A percentile compares a stretch with the other conserved stretches of the same genome.
Evolutionary conservation across 2,797 vertebrate species (phyloP).

Genomic region (Arrhamphus sclerolepis): DNA sequence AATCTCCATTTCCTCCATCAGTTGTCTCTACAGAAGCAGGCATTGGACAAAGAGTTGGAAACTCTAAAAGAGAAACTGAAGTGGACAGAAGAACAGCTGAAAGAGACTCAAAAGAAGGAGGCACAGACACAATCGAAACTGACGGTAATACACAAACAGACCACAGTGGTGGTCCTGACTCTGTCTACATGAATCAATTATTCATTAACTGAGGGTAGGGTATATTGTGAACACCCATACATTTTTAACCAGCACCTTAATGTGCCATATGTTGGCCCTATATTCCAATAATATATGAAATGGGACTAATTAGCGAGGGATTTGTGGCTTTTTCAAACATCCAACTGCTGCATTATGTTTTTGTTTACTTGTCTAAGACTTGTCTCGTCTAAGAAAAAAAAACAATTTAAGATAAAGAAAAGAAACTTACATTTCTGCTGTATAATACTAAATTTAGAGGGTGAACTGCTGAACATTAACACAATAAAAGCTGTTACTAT

Average conservation of each 20-base stretch:
- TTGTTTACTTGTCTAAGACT: slow-evolving; percentile 4
- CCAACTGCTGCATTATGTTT: slow-evolving; percentile 13
- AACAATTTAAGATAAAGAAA: background rate
- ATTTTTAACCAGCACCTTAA: slow-evolving; percentile 54
- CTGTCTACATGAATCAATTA: slow-evolving; percentile 40
- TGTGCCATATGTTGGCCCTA: slow-evolving; percentile 36
- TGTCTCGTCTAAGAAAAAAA: background rate
- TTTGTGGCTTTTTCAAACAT: slow-evolving; percentile 4
- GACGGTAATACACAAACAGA: slow-evolving; percentile 63
- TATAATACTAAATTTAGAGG: background rate
- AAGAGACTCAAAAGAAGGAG: slow-evolving; percentile 78
- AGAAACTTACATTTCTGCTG: background rate
- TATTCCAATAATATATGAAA: background rate
- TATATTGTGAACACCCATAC: slow-evolving; percentile 6
- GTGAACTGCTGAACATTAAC: background rate
- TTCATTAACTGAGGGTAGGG: slow-evolving; percentile 38
- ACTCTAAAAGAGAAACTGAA: slow-evolving; percentile 75
- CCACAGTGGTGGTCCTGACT: background rate
- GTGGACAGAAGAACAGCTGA: slow-evolving; percentile 78
- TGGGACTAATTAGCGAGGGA: slow-evolving; percentile 20
- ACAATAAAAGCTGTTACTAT: slow-evolving; percentile 1
- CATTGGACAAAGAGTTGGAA: slow-evolving; percentile 77
- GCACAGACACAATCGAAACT: slow-evolving; percentile 77
- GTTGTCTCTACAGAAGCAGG: slow-evolving; percentile 82
- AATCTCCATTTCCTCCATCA: slow-evolving; percentile 42